phyloP scores from a whole-genome alignment of 2,888 invertebrate species.

The Drosophila barbarae region DNA sequence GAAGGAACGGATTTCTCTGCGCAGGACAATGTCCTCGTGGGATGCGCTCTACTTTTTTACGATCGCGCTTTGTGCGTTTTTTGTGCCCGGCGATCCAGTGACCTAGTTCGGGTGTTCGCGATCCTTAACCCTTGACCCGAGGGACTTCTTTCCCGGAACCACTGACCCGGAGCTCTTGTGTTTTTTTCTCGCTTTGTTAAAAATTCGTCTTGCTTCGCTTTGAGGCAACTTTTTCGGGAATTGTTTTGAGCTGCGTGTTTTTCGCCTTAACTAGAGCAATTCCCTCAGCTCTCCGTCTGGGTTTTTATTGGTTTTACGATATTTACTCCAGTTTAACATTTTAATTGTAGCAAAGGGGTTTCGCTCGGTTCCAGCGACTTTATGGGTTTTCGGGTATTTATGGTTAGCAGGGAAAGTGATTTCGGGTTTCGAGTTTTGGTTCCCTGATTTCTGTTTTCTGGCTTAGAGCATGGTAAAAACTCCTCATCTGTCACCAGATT shows the following conservation, averaged over 20 bases:
- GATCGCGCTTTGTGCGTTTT: conserved; percentile 58
- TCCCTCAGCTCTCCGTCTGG: conserved; percentile 28
- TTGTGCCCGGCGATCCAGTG: conserved; percentile 53
- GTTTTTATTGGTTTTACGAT: conserved; percentile 34
- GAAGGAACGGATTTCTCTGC: neutral
- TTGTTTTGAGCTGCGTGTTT: conserved; percentile 40
- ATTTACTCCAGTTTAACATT: conserved; percentile 73
- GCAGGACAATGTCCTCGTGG: conserved; percentile 33
- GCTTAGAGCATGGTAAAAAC: conserved; percentile 19
- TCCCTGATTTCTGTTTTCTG: conserved; percentile 7
- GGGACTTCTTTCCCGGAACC: conserved; percentile 22
- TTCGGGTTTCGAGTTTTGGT: neutral
- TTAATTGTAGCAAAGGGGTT: conserved; percentile 66
- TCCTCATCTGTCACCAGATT: conserved; percentile 32
- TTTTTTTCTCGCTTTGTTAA: conserved; percentile 33
- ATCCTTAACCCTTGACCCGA: conserved; percentile 30
- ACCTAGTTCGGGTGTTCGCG: conserved; percentile 66
- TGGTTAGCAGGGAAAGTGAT: conserved; percentile 45
- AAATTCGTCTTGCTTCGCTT: conserved; percentile 54
- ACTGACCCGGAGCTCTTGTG: conserved; percentile 16
- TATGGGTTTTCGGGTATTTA: conserved; percentile 29
- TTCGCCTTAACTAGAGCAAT: conserved; percentile 43
- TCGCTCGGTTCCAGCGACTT: conserved; percentile 14
- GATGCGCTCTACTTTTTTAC: conserved; percentile 70
- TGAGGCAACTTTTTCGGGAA: conserved; percentile 64